Percentiles rank a stretch among this genome's conserved stretches.
phyloP scores from a whole-genome alignment of 2,113 vertebrate genomes.

The Cacatua alba region DNA sequence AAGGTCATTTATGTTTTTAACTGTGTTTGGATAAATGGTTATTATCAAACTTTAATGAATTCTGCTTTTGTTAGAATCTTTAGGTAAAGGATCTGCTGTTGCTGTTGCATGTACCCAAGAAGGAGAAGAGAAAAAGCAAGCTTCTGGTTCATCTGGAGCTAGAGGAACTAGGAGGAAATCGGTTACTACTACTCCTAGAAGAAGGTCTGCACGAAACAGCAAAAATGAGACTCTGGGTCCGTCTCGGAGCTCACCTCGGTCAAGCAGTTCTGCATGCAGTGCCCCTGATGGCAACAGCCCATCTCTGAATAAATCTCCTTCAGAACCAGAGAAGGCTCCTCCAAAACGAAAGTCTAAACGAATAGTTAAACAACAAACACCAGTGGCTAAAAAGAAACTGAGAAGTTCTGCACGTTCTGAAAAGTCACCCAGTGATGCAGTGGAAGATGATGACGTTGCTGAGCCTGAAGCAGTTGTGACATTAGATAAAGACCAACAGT shows the following conservation, averaged over 20 bases:
- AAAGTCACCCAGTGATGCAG: conserved; percentile 69
- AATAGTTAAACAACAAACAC: conserved; percentile 74
- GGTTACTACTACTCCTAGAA: conserved; percentile 75
- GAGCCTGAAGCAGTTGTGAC: conserved; percentile 52
- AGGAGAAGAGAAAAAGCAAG: conserved; percentile 89
- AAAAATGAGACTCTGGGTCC: conserved; percentile 77
- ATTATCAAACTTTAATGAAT: neutral
- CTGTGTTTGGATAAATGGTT: neutral
- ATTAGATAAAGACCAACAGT: conserved; percentile 62
- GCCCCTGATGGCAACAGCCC: conserved; percentile 69
- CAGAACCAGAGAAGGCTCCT: conserved; percentile 69
- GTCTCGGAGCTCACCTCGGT: conserved; percentile 76
- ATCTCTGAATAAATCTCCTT: conserved; percentile 63
- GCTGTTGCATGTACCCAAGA: conserved; percentile 86
- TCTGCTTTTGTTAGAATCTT: conserved; percentile 76
- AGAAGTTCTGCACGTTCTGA: conserved; percentile 69
- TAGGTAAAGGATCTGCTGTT: conserved; percentile 83
- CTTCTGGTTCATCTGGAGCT: conserved; percentile 82
- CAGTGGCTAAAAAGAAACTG: conserved; percentile 82
- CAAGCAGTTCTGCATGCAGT: conserved; percentile 79
- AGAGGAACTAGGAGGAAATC: conserved; percentile 85
- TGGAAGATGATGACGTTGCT: conserved; percentile 75
- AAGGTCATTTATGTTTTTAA: neutral
- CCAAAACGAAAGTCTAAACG: conserved; percentile 82
- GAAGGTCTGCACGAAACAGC: conserved; percentile 85